phyloP scores from a whole-genome alignment of 1,140 invertebrate genomes.

The Spodoptera litura region DNA sequence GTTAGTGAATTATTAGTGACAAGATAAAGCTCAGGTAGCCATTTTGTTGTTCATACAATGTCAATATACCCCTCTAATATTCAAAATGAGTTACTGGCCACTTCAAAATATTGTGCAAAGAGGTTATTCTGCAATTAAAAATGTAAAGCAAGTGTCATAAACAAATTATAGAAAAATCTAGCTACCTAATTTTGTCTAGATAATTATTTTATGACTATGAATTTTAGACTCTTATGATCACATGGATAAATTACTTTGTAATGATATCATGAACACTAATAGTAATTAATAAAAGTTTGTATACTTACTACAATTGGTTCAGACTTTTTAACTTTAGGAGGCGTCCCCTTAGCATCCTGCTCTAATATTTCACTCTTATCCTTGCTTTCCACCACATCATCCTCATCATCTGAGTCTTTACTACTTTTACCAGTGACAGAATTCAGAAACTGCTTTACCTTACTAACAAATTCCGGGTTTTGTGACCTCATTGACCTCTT shows the following conservation, averaged over 20 bases:
- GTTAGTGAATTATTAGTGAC: slow-evolving; percentile 13
- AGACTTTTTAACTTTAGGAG: slow-evolving; percentile 71
- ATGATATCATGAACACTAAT: no score
- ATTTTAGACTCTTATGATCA: background rate
- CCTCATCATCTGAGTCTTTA: slow-evolving; percentile 66
- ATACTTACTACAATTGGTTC: slow-evolving; percentile 55
- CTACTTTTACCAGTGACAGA: slow-evolving; percentile 75
- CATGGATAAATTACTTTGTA: no score
- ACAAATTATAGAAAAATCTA: background rate
- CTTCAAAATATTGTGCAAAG: background rate
- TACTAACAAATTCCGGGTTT: slow-evolving; percentile 87
- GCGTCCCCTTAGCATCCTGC: slow-evolving; percentile 46
- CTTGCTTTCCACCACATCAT: slow-evolving; percentile 64
- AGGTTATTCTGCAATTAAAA: background rate
- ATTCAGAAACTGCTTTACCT: slow-evolving; percentile 86
- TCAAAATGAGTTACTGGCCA: slow-evolving; percentile 2
- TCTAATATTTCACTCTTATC: slow-evolving; percentile 55
- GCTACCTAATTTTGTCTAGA: background rate
- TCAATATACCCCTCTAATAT: slow-evolving; percentile 15
- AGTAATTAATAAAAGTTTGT: background rate
- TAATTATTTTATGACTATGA: no score
- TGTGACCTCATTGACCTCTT: slow-evolving; percentile 86
- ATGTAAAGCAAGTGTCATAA: background rate
- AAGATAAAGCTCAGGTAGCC: slow-evolving; percentile 41
- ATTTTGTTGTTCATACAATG: slow-evolving; percentile 48